A percentile compares a stretch with the other conserved stretches of the same genome.
These are phyloP conservation scores for Lasioglossum albipes DNA, from an alignment of 1,140 invertebrate genomes.

Conservation along the genomic window DNA sequence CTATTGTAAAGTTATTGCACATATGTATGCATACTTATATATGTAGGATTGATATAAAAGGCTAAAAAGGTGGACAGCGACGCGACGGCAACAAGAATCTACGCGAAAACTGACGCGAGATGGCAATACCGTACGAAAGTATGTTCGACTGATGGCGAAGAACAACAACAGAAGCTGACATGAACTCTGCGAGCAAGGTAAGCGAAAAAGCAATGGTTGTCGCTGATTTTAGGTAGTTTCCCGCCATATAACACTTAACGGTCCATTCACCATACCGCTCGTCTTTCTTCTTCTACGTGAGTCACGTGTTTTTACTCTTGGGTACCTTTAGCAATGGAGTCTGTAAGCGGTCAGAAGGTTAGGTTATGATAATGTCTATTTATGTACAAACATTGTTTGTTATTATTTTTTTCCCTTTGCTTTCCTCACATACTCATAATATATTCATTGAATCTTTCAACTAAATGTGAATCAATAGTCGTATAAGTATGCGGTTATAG, in stretches of 20 bases:
- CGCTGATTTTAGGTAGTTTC: conserved; percentile 46
- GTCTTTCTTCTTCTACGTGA: conserved; percentile 46
- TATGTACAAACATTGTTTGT: background rate
- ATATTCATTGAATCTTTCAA: background rate
- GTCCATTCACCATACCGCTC: conserved; percentile 35
- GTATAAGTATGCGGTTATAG: no score
- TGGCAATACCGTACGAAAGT: conserved; percentile 54
- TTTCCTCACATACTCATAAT: background rate
- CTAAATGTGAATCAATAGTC: background rate
- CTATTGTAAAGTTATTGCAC: no score
- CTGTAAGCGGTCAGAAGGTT: conserved; percentile 73
- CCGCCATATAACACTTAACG: conserved; percentile 45
- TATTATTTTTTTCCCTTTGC: conserved; percentile 27
- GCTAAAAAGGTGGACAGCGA: no score
- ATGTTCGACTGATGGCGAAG: conserved; percentile 30
- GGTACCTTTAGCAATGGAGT: conserved; percentile 65
- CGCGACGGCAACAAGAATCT: background rate
- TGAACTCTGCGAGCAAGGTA: conserved; percentile 83
- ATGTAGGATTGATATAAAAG: no score
- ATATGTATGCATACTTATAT: no score
- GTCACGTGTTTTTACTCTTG: conserved; percentile 53
- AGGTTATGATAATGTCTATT: conserved; percentile 61
- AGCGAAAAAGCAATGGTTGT: conserved; percentile 57
- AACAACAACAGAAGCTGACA: conserved; percentile 66
- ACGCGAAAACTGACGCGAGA: conserved; percentile 50